Percentiles rank a stretch among this genome's conserved stretches.
Conservation (phyloP, 2,797 vertebrate species). For the Phyllotis vaccarum region DNA sequence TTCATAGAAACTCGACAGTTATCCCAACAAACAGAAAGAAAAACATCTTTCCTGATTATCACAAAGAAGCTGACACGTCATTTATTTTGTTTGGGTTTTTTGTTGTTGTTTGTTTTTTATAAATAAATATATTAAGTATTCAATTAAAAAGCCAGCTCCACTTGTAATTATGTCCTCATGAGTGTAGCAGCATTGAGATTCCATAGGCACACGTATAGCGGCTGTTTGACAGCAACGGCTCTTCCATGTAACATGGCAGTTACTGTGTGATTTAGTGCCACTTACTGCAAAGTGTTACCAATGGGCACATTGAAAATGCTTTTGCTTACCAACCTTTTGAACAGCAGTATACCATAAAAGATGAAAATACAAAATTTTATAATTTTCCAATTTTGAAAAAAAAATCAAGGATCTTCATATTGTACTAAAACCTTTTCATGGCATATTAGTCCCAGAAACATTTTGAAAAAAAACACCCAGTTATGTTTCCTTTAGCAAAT, state of each 20-base stretch:
- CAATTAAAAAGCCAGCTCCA: conserved; percentile 87
- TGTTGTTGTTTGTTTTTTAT: conserved; percentile 76
- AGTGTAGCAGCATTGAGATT: conserved; percentile 89
- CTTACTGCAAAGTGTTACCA: conserved; percentile 92
- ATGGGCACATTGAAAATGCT: conserved; percentile 84
- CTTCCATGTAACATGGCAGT: conserved; percentile 92
- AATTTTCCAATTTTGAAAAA: conserved; percentile 84
- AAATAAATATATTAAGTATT: conserved; percentile 84
- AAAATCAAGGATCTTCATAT: conserved; percentile 81
- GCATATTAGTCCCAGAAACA: conserved; percentile 67
- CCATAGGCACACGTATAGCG: conserved; percentile 89
- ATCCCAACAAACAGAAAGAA: conserved; percentile 83
- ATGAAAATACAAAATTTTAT: conserved; percentile 83
- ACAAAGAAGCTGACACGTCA: conserved; percentile 87
- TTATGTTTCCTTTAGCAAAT: conserved; percentile 82
- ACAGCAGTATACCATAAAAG: conserved; percentile 84
- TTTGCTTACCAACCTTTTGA: conserved; percentile 85
- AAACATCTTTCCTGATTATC: conserved; percentile 85
- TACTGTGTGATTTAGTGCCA: conserved; percentile 92
- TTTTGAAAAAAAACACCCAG: conserved; percentile 80
- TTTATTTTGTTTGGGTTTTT: conserved; percentile 84
- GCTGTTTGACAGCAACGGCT: conserved; percentile 87
- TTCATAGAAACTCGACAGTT: conserved; percentile 85
- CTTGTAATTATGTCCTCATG: conserved; percentile 90
- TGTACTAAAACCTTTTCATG: conserved; percentile 74